Percentiles rank a stretch among this genome's conserved stretches.
Conservation (phyloP, 2,113 vertebrate species). For the Tupaia chinensis region DNA sequence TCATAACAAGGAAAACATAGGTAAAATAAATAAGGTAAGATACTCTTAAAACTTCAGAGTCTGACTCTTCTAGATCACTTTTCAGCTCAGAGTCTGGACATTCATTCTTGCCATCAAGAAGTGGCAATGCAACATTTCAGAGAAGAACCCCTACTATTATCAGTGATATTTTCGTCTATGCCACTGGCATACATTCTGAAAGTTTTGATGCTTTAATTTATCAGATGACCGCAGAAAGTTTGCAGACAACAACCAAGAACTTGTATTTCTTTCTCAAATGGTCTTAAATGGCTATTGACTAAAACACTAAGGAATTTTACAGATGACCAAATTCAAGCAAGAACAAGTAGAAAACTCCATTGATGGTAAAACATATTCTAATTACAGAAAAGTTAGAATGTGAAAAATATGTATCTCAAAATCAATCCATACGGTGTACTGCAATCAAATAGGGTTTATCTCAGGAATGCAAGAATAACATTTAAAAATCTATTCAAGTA, state of each 20-base stretch:
- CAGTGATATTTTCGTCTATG: background rate
- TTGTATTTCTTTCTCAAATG: background rate
- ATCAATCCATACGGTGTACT: background rate
- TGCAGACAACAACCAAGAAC: background rate
- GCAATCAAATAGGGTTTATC: constrained; percentile 13
- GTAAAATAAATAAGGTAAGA: constrained; percentile 39
- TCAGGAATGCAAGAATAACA: constrained; percentile 9
- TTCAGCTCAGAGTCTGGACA: background rate
- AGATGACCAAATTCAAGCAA: constrained; percentile 12
- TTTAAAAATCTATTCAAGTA: constrained; percentile 32
- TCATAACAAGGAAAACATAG: constrained; percentile 48
- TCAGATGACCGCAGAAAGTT: background rate
- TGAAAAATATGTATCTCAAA: constrained; percentile 14
- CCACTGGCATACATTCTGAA: background rate
- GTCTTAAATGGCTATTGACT: background rate
- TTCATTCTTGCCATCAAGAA: constrained; percentile 4
- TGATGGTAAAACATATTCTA: constrained; percentile 3
- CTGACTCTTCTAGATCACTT: constrained; percentile 49
- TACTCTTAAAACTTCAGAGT: constrained; percentile 9
- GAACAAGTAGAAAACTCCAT: background rate
- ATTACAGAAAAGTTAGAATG: constrained; percentile 32
- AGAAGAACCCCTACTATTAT: background rate
- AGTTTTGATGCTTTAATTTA: constrained; percentile 17
- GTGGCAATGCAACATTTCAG: background rate
- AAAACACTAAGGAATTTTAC: constrained; percentile 32